A percentile compares a stretch with the other conserved stretches of the same genome.
Evolutionary conservation across 2,113 vertebrate genomes (phyloP).

Genomic region (Anolis sagrei): DNA sequence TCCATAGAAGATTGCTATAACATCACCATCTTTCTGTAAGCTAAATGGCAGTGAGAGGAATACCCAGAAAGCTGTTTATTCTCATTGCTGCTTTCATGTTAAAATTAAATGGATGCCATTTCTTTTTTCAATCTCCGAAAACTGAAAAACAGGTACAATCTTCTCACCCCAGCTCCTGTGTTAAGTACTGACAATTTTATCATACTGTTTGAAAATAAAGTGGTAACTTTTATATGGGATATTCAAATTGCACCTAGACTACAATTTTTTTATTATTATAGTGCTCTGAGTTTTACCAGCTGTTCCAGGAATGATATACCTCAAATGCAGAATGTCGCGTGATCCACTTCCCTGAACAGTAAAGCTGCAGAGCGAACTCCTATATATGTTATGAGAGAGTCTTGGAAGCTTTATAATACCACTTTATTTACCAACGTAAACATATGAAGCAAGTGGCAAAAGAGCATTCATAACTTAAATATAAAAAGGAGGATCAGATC

Average conservation of each 20-base stretch:
- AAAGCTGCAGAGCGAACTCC: not conserved
- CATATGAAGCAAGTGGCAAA: too few species aligned
- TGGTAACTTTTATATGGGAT: not conserved
- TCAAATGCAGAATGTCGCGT: not conserved
- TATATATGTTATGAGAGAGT: not conserved
- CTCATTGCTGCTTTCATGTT: not conserved
- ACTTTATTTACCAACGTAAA: too few species aligned
- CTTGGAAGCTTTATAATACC: not conserved
- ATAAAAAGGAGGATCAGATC: too few species aligned
- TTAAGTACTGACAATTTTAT: not conserved
- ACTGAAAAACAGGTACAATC: not conserved
- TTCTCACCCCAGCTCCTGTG: not conserved
- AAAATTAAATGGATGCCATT: conserved; percentile 11
- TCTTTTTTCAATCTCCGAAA: not conserved
- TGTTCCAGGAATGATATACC: not conserved
- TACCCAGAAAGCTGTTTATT: not conserved
- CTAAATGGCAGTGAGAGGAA: not conserved
- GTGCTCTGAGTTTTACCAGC: not conserved
- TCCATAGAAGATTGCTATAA: not conserved
- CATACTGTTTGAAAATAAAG: not conserved
- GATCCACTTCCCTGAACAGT: not conserved
- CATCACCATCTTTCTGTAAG: not conserved
- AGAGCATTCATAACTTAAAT: too few species aligned
- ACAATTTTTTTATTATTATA: not conserved
- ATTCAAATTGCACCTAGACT: not conserved